phyloP scores from a whole-genome alignment of 2,888 invertebrate species.

The Teleiodes luculella region DNA sequence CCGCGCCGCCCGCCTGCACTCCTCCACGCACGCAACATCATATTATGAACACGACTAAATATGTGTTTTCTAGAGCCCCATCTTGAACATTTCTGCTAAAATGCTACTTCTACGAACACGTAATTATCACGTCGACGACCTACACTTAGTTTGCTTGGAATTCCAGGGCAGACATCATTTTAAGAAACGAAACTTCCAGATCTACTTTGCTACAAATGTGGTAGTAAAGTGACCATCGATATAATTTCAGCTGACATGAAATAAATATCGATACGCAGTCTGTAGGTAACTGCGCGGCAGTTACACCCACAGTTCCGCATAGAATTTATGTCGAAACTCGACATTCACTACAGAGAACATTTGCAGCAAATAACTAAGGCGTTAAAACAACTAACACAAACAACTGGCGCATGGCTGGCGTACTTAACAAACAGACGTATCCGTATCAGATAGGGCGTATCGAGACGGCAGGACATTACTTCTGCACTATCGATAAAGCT shows the following conservation, averaged over 20 bases:
- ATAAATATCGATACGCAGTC: constrained; percentile 60
- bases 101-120: constrained; percentile 14
- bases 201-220: constrained; percentile 28
- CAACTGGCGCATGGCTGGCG: constrained; percentile 74
- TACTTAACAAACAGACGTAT: constrained; percentile 78
- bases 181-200: background rate
- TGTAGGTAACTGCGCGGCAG: constrained; percentile 62
- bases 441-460: constrained; percentile 76
- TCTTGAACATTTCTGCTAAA: constrained; percentile 8
- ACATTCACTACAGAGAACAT: constrained; percentile 69
- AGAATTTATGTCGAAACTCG: constrained; percentile 75
- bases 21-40: constrained; percentile 13
- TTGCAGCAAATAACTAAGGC: constrained; percentile 74
- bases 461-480: constrained; percentile 73
- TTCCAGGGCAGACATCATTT: background rate
- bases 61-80: constrained; percentile 13
- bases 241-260: constrained; percentile 58
- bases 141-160: constrained; percentile 7
- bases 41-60: constrained; percentile 12
- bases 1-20: background rate
- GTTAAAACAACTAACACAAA: constrained; percentile 74
- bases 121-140: constrained; percentile 18
- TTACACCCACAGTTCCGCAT: constrained; percentile 75
- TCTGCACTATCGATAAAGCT: constrained; percentile 76
- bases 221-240: constrained; percentile 49